Percentiles rank a stretch among this genome's conserved stretches.
These are phyloP conservation scores for Neopelma chrysocephalum DNA, from an alignment of 2,797 vertebrate genomes.

Conservation along the genomic window DNA sequence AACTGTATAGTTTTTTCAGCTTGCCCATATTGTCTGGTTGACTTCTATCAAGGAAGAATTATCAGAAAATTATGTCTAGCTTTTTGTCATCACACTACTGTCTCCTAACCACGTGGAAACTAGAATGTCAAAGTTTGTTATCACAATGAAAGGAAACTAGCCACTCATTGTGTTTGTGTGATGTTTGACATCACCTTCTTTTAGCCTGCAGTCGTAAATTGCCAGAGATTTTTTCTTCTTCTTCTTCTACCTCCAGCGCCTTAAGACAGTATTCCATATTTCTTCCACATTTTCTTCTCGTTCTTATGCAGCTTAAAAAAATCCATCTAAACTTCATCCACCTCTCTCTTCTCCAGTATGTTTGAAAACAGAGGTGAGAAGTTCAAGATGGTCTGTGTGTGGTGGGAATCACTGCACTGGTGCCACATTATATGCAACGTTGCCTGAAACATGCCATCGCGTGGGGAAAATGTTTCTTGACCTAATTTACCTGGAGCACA, in stretches of 20 bases:
- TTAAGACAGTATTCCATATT: accelerated
- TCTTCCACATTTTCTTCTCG: background rate
- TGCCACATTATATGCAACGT: accelerated
- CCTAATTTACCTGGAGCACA: accelerated
- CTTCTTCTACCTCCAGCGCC: background rate
- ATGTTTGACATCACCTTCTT: background rate
- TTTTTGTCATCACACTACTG: background rate
- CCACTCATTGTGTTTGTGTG: background rate
- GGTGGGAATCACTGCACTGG: accelerated
- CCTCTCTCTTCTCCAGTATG: no score
- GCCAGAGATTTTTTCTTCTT: background rate
- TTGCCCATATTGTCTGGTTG: background rate
- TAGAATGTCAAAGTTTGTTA: background rate
- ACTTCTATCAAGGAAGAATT: background rate
- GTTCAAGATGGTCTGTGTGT: accelerated
- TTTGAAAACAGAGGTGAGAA: no score
- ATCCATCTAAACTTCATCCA: background rate
- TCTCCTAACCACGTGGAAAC: background rate
- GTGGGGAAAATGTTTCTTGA: background rate
- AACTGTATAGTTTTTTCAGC: background rate
- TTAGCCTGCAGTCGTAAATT: background rate
- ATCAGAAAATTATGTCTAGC: background rate
- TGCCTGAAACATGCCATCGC: accelerated
- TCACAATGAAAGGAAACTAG: background rate
- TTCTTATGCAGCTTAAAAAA: background rate